phyloP scores from a whole-genome alignment of 2,797 vertebrate genomes.

The Sebastes iracundus region DNA sequence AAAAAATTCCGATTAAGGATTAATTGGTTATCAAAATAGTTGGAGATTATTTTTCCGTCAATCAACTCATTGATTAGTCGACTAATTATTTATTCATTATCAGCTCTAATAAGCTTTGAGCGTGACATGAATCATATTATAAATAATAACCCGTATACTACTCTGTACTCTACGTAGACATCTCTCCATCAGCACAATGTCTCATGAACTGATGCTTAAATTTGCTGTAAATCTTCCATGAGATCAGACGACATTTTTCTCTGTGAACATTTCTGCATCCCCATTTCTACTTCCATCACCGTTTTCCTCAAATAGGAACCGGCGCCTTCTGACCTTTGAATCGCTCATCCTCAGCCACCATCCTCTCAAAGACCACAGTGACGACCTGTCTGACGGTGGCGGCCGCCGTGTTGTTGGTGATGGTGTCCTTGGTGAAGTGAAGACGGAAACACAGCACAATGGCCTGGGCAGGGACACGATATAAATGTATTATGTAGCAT shows the following conservation, averaged over 20 bases:
- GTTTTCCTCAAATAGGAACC: background rate
- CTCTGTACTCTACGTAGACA: background rate
- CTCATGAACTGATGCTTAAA: background rate
- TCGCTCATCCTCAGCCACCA: conserved; percentile 95
- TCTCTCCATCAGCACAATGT: background rate
- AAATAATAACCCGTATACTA: background rate
- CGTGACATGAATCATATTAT: background rate
- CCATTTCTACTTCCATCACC: background rate
- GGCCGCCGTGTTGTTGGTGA: conserved; percentile 98
- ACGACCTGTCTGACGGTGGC: conserved; percentile 98
- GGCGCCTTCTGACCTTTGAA: conserved; percentile 86
- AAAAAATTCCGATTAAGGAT: too few species aligned
- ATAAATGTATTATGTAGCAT: background rate
- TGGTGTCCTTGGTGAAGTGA: conserved; percentile 99
- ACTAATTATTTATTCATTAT: too few species aligned
- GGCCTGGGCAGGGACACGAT: conserved; percentile 81
- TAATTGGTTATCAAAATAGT: too few species aligned
- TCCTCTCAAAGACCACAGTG: conserved; percentile 98
- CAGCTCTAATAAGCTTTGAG: background rate
- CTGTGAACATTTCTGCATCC: background rate
- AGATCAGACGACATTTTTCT: background rate
- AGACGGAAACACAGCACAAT: conserved; percentile 98
- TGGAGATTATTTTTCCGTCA: too few species aligned
- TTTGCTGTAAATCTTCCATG: background rate
- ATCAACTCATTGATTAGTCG: too few species aligned